Evolutionary conservation across 53 echinoderm and acorn worm species (phyloP), one percentile per base, ranked within the genome.

Genomic region (Arbacia lixula): DNA sequence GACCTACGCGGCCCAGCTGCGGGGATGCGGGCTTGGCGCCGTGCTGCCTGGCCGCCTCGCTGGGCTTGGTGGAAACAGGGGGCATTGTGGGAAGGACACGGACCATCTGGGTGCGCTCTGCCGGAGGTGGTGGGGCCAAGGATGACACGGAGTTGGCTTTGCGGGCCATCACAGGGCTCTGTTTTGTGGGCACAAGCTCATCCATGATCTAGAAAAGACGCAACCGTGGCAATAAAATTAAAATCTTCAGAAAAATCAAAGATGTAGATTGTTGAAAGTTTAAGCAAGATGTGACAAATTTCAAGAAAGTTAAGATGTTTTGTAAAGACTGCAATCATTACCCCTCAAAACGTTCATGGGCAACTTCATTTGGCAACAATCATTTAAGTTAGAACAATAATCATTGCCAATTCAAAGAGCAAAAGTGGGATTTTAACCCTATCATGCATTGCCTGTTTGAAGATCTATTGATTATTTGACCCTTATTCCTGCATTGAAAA

Each of bases 61-160:
- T 81, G 50, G 82, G 82, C 28, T 81, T 81, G 12, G 62, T 81
- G 40, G 62, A 40, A 57, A 35, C 78, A 29, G 82, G 82, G 8
- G 82, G 82, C 62, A 81, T 81, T 20, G 30, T 81, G 29, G 82
- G 82, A 19, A 81, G 50, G n/a, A 81, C 82, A 4, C 82, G 82
- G 3, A 81, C 51, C 82, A 62, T 81, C 50, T 81, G 82, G 4
- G 62, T n/a, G 14, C 64, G 77, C 25, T 77, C 64, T 31, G 62
- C 10, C 22, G 56, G 60, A 4, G 31, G 57, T 32, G 56, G 78
- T 78, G 58, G 58, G 12, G 58, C 12, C 58, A 6, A 11, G 5
- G 58, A 57, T 6, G 64, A 64, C 6, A 64, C 64, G 8, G 64
- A 8, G 5, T 64, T 28, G 30, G 64, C 31, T 6, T 64, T 64